Base-by-base conservation (phyloP, 1,140 invertebrate genomes). In the Zaprionus tsacasi region DNA sequence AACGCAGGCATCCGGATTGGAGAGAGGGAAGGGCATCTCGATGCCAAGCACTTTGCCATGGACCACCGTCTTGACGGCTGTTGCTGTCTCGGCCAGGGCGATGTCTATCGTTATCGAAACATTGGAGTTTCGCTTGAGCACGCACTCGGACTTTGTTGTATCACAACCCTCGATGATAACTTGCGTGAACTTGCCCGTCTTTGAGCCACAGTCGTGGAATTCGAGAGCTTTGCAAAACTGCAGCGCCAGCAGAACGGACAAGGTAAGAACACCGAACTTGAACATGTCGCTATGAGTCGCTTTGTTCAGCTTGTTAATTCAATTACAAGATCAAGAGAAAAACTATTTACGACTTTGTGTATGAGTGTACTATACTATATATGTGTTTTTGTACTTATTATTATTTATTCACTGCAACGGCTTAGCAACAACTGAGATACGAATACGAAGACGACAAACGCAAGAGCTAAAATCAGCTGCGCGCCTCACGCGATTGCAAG, bases 1-100 rank as follows among this genome's bases (percentile, higher is more conserved):
- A 33, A 93, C 82, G 86, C 96, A 97, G 6, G 94, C 96, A 87
- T 97, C 93, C 0, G 94, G 93, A 81, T 97, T 94, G 7, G 94
- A 91, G 67, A 97, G 80, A 11, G 94, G 94, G 86, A 97, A 97
- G 27, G 96, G 96, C 67, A 96, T 93, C 1, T 95, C 94, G 12
- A 96, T 85, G 54, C 94, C 95, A 87, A 94, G 93, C 17, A 97
- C 93, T 36, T 96, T 93, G 3, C 96, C 96, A 92, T 96, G 95
- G 0, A 96, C 95, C 2, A 95, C 94, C 3, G 95, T 94, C 27
- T 91, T 94, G 4, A 96, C 86, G 3, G 73, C 72, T 0, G 75
- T 54, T 6, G 85, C 86, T 50, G 68, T 79, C 69, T 92, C 91
- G 40, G 82, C 82, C 76, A 79, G 8, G 4, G 92, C 94, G 66